A percentile compares a stretch with the other conserved stretches of the same genome.
Evolutionary conservation across 2,888 invertebrate species (phyloP).

Genomic region (Dryococelus australis): DNA sequence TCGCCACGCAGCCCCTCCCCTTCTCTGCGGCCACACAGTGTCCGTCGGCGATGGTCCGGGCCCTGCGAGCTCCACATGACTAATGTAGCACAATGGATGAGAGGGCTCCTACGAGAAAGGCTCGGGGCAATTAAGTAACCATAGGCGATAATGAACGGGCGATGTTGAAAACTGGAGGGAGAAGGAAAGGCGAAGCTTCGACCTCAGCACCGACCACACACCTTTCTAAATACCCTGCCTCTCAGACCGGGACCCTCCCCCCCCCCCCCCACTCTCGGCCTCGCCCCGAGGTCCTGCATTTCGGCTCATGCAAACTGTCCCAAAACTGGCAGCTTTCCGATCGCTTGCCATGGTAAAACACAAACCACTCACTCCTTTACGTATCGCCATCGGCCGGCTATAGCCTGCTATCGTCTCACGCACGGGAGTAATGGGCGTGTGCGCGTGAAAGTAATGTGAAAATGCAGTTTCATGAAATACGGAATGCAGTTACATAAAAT

Average conservation of each 20-base stretch:
- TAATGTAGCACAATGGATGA: constrained; percentile 24
- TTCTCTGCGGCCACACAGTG: neutral
- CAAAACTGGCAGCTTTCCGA: no score
- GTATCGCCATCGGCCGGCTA: no score
- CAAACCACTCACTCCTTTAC: no score
- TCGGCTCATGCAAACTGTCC: neutral
- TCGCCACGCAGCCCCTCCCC: neutral
- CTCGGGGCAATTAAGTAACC: constrained; percentile 28
- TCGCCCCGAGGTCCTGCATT: neutral
- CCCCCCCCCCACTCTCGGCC: no score
- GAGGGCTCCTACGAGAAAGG: constrained; percentile 19
- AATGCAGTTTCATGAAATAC: no score
- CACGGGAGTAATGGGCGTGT: no score
- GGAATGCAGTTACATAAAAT: no score
- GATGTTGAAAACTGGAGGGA: neutral
- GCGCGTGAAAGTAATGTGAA: no score
- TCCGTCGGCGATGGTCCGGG: neutral
- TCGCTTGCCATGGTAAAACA: no score
- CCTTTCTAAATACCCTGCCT: neutral
- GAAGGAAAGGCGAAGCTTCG: neutral
- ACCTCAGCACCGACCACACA: neutral
- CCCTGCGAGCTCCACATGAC: constrained; percentile 19
- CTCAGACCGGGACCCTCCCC: neutral
- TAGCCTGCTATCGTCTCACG: no score
- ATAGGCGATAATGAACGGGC: constrained; percentile 22